These are phyloP conservation scores for Bombus confusus DNA, from an alignment of 1,140 invertebrate species.

Conservation along the genomic window DNA sequence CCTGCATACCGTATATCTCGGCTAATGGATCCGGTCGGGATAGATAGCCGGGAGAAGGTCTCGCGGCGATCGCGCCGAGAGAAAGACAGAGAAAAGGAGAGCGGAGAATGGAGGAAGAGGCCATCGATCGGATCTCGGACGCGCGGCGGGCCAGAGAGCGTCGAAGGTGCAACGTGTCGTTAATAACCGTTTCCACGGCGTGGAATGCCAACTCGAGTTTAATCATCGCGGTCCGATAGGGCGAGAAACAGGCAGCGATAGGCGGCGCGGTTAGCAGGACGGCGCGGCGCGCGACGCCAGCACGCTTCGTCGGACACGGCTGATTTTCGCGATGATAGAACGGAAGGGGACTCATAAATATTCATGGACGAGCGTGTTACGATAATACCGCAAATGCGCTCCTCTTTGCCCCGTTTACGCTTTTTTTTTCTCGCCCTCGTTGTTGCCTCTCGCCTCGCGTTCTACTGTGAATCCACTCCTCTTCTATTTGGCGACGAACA, in stretches of 20 bases:
- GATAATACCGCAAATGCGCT: conserved; percentile 40
- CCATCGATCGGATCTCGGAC: conserved; percentile 62
- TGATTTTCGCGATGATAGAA: conserved; percentile 44
- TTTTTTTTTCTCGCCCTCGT: not conserved
- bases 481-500: not conserved
- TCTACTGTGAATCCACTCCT: not conserved
- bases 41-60: conserved; percentile 56
- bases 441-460: not conserved
- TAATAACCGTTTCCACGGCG: conserved; percentile 63
- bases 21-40: conserved; percentile 64
- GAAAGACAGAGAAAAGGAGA: not conserved
- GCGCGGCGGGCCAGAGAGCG: not conserved
- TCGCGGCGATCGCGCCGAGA: conserved; percentile 1
- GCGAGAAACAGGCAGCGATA: conserved; percentile 50
- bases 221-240: conserved; percentile 54
- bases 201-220: conserved; percentile 64
- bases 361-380: conserved; percentile 51
- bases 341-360: conserved; percentile 51
- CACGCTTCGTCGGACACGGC: not conserved
- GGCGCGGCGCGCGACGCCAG: not conserved
- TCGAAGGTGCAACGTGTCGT: conserved; percentile 57
- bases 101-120: not conserved
- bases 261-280: not conserved
- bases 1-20: conserved; percentile 43
- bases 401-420: not conserved